These are phyloP conservation scores for Meteorus cinctellus DNA, from an alignment of 2,888 invertebrate species.

Conservation along the genomic window DNA sequence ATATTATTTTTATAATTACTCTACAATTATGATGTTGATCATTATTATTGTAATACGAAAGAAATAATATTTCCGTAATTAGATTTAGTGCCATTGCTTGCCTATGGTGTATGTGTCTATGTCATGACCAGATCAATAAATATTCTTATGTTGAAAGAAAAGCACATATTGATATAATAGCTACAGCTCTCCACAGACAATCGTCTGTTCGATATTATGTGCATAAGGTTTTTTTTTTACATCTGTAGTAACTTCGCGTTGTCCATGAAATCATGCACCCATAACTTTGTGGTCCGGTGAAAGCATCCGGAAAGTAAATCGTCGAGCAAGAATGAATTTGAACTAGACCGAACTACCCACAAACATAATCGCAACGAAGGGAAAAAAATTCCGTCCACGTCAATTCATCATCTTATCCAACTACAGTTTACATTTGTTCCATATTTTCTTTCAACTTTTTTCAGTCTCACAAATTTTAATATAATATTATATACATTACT, in stretches of 20 bases:
- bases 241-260: neutral
- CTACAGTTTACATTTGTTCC: neutral
- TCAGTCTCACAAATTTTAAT: neutral
- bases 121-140: conserved; percentile 10
- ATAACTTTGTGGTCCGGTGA: conserved; percentile 31
- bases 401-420: neutral
- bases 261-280: conserved; percentile 23
- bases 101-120: conserved; percentile 12
- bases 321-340: neutral
- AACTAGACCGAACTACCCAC: conserved; percentile 9
- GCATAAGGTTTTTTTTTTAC: neutral
- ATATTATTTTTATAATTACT: neutral
- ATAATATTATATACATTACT: neutral
- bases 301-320: conserved; percentile 14
- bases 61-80: neutral
- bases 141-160: neutral
- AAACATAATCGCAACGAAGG: conserved; percentile 9
- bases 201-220: neutral
- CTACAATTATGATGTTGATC: neutral
- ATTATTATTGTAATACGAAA: neutral
- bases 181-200: neutral
- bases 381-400: neutral
- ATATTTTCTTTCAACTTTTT: conserved; percentile 3
- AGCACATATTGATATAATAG: neutral
- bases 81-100: conserved; percentile 31